These are phyloP conservation scores for Latrodectus hesperus DNA, from an alignment of 2,888 invertebrate genomes.

Conservation along the genomic window DNA sequence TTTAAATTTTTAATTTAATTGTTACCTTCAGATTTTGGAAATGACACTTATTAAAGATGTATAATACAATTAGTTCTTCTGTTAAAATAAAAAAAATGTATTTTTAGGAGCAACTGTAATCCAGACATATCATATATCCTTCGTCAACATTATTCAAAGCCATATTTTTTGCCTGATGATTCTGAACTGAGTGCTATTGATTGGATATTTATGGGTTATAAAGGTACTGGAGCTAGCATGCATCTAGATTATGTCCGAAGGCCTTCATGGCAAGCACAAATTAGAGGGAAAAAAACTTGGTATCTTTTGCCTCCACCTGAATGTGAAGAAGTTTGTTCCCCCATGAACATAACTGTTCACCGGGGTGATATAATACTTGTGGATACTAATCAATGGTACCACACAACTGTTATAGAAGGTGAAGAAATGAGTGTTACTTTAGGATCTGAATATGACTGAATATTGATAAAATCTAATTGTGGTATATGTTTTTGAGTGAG, in stretches of 20 bases:
- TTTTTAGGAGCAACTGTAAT: slow-evolving; percentile 88
- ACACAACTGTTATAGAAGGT: slow-evolving; percentile 86
- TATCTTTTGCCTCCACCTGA: slow-evolving; percentile 88
- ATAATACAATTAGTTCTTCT: neutral
- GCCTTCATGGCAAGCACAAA: slow-evolving; percentile 95
- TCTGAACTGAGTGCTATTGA: slow-evolving; percentile 91
- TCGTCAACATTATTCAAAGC: slow-evolving; percentile 85
- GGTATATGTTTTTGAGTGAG: too few relatives aligned
- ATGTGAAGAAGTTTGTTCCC: slow-evolving; percentile 85
- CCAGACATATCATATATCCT: slow-evolving; percentile 84
- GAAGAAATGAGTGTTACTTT: slow-evolving; percentile 89
- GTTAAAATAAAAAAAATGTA: neutral
- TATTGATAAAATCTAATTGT: too few relatives aligned
- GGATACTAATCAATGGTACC: slow-evolving; percentile 94
- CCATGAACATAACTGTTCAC: slow-evolving; percentile 85
- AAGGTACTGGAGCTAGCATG: slow-evolving; percentile 90
- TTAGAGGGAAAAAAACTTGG: slow-evolving; percentile 90
- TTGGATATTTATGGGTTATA: slow-evolving; percentile 92
- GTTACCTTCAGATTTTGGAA: neutral
- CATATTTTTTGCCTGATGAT: slow-evolving; percentile 89
- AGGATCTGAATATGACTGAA: slow-evolving; percentile 91
- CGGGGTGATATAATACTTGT: slow-evolving; percentile 90
- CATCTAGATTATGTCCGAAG: slow-evolving; percentile 93
- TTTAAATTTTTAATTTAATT: neutral
- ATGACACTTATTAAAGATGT: neutral